phyloP scores from a whole-genome alignment of 2,113 vertebrate species.

The Apteryx mantelli region DNA sequence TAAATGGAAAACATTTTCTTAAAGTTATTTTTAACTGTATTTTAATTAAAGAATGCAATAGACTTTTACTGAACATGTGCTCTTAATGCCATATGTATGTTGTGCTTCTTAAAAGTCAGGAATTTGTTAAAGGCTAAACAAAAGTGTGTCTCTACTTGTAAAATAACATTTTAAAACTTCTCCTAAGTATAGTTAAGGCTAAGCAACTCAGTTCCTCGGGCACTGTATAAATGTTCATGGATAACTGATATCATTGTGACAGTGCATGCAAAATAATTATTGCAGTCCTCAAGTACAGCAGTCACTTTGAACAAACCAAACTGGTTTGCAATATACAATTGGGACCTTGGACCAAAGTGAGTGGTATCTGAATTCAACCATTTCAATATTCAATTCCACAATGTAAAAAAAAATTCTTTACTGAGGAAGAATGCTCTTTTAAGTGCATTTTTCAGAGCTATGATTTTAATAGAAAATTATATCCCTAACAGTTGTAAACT shows the following conservation, averaged over 20 bases:
- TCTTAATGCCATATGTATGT: background rate
- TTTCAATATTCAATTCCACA: background rate
- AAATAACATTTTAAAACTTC: background rate
- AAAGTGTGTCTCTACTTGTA: background rate
- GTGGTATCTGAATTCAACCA: background rate
- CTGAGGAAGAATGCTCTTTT: background rate
- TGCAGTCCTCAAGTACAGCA: background rate
- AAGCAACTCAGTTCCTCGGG: background rate
- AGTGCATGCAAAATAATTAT: background rate
- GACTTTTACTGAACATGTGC: background rate
- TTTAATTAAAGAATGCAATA: background rate
- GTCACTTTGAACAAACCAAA: background rate
- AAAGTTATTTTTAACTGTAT: background rate
- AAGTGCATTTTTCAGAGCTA: background rate
- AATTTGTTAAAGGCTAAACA: background rate
- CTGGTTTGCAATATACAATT: background rate
- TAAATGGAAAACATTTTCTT: background rate
- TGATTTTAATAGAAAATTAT: background rate
- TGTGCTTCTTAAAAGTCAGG: background rate
- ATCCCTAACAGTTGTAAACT: background rate
- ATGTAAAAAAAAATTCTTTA: background rate
- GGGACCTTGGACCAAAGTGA: background rate
- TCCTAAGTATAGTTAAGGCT: background rate
- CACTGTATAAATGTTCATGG: background rate
- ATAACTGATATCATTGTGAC: background rate